phyloP scores from a whole-genome alignment of 53 echinoderm and acorn worm genomes.

The Holothuria leucospilota region DNA sequence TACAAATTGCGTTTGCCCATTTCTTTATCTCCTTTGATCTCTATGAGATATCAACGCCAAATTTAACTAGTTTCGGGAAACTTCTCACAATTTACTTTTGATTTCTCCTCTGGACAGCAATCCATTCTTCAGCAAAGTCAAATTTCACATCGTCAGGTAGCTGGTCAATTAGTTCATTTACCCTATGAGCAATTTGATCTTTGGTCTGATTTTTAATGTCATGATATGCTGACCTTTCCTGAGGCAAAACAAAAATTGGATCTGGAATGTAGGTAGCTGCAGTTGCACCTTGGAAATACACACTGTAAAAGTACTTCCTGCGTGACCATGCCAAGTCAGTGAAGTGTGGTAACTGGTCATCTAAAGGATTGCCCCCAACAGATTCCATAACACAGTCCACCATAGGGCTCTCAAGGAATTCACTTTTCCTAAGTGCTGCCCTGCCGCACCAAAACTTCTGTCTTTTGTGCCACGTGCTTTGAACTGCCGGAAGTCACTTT shows the following conservation, averaged over 20 bases:
- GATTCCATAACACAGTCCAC: not conserved
- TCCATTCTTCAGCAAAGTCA: not conserved
- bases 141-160: not conserved
- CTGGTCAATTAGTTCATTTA: not conserved
- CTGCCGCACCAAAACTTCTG: slow-evolving; percentile 5
- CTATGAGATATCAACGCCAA: no score
- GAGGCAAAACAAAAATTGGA: slow-evolving; percentile 1
- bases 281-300: not conserved
- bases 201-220: slow-evolving; percentile 23
- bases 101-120: not conserved
- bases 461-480: not conserved
- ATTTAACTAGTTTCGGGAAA: no score
- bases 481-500: not conserved
- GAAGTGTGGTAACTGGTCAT: not conserved
- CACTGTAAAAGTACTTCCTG: not conserved
- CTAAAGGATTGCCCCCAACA: not conserved
- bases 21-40: no score
- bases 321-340: not conserved
- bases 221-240: not conserved
- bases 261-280: not conserved
- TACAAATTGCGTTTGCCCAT: no score
- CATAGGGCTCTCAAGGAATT: slow-evolving; percentile 16
- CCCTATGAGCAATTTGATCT: not conserved
- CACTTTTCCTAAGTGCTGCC: slow-evolving; percentile 9
- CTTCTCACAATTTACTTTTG: no score